Base-by-base conservation (phyloP, 2,797 vertebrate genomes). In the Peromyscus nudipes region DNA sequence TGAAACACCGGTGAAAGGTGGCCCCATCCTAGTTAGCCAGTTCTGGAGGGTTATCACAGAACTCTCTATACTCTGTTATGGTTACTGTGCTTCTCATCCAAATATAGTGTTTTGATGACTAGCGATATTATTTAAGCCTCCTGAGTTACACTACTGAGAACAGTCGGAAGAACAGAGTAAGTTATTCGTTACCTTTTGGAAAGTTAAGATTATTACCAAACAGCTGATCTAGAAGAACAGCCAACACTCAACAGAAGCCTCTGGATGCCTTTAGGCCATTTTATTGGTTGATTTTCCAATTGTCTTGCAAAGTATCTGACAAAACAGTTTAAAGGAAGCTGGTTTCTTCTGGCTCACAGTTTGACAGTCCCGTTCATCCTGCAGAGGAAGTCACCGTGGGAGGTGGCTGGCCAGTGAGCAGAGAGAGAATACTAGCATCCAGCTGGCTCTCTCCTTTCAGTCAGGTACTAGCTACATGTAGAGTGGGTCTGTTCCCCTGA, bases 191-290 rank as follows among this genome's bases (percentile, higher is more conserved):
- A 73, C 71, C 84, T 62, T 77, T 89, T 95, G 49, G 67, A 40
- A 95, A 89, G 19, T 91, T 16, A 46, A 55, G 49, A 76, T 89
- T 93, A 86, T 92, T 94, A 96, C 43, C 75, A 71, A 83, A 16
- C 62, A 82, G 11, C 7, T 19, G 46, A 87, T 88, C 17, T 46
- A 81, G 57, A 40, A 90, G n/a, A 93, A 95, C 77, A 81, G 46
- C 4, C 83, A 91, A 88, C 31, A 43, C n/a, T 90, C 21, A 43
- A n/a, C 17, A 31, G 21, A 92, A 95, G 75, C 0, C 71, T 84
- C 82, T 73, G 52, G 73, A n/a, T 84, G 11, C 14, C 34, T 93
- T 31, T 82, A 40, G 21, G 34, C 9, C 27, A 21, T 5, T 64
- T 86, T 65, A 12, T 43, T 25, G 71, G 37, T 64, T 37, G 6